phyloP scores from a whole-genome alignment of 2,888 invertebrate species.

The Emmelina monodactyla region DNA sequence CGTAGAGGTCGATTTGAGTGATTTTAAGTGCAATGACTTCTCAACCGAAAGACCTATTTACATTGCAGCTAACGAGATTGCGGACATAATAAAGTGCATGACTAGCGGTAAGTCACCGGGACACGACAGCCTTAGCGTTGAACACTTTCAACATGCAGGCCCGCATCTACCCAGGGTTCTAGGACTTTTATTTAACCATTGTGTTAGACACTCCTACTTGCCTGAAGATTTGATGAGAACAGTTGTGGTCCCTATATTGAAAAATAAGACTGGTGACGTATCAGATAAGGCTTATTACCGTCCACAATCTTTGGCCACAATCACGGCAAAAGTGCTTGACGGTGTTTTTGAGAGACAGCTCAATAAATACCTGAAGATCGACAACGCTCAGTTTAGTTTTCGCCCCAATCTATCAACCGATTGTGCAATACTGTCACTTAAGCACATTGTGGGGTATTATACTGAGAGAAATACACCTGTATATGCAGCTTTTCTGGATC shows the following conservation, averaged over 20 bases:
- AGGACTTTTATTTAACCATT: neutral
- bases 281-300: neutral
- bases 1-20: too few species aligned
- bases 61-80: neutral
- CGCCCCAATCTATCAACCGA: neutral
- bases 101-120: neutral
- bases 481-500: neutral
- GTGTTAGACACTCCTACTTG: neutral
- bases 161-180: neutral
- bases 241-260: neutral
- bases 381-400: neutral
- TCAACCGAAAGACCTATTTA: too few species aligned
- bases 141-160: neutral
- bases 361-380: neutral
- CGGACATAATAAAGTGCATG: neutral
- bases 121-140: neutral
- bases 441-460: neutral
- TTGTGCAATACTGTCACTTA: neutral
- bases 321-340: neutral
- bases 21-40: too few species aligned
- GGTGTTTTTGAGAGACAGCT: neutral
- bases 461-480: neutral
- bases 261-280: neutral
- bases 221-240: neutral
- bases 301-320: neutral